Base-by-base conservation (phyloP, 1,140 invertebrate species). In the Drosophila teissieri region DNA sequence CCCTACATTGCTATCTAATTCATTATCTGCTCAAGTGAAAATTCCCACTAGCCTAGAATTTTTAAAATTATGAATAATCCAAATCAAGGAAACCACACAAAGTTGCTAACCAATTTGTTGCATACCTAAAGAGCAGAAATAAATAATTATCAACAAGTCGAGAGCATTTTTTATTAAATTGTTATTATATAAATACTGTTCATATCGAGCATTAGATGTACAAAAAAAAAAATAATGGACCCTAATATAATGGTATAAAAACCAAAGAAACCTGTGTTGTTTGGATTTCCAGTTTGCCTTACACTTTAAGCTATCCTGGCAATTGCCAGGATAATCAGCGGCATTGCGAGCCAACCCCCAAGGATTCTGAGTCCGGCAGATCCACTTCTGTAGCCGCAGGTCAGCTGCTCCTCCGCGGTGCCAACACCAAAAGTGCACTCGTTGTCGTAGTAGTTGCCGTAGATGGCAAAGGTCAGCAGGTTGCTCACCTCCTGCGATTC, bases 401-500 rank as follows among this genome's bases (percentile, higher is more conserved):
- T 14, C 11, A 64, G 7, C 37, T 79, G 61, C 70, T 83, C 17
- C 4, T 55, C 46, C 10, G 39, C 15, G 0, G 19, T 70, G 44
- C 67, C 73, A 1, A 8, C 54, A 0, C 60, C 53, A 55, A 53
- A 80, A 3, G 84, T 89, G 27, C 84, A 89, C 17, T 24, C 17
- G 0, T 90, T 69, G 37, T 84, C 74, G 31, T 64, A 91, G 48
- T 90, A 92, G n/a, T 91, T 92, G 0, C 84, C 90, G 54, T 92
- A 92, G 36, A 90, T 69, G 10, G 68, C 77, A 40, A 91, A 91
- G n/a, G 84, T 77, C 40, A 92, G 34, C 0, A 92, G 53, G 46
- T 91, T 79, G 14, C 17, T 14, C 11, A 76, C n/a, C 27, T 72
- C 46, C 8, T 65, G 24, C 3, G 34, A 19, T 0, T 60, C 48